Evolutionary conservation across 1,140 invertebrate genomes (phyloP).

Genomic region (Drosophila nigrodunni): DNA sequence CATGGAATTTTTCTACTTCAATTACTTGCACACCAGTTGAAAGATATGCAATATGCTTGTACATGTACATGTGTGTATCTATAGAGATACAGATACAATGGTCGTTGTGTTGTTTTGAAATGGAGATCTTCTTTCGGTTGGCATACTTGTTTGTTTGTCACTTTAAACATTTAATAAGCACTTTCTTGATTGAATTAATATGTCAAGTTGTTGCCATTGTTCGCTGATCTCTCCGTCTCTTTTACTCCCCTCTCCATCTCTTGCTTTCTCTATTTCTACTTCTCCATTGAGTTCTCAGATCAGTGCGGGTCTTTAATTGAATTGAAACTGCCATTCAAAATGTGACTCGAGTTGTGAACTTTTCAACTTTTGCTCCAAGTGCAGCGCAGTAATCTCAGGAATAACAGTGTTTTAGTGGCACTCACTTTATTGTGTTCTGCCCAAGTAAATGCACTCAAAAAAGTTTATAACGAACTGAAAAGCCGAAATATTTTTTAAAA

Average conservation of each 20-base stretch:
- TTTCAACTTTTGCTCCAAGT: constrained; percentile 61
- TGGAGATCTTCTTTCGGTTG: constrained; percentile 37
- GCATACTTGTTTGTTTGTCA: constrained; percentile 57
- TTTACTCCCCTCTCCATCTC: too few relatives aligned
- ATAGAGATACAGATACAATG: constrained; percentile 24
- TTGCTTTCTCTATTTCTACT: constrained; percentile 10
- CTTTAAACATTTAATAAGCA: constrained; percentile 77
- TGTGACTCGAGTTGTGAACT: constrained; percentile 65
- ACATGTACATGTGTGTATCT: background rate
- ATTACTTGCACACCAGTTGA: constrained; percentile 11
- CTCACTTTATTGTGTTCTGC: background rate
- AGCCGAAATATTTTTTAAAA: too few relatives aligned
- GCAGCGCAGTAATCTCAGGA: constrained; percentile 22
- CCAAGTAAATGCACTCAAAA: background rate
- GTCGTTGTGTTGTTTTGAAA: constrained; percentile 46
- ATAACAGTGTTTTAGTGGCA: constrained; percentile 1
- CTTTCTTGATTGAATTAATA: constrained; percentile 80
- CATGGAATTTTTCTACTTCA: constrained; percentile 65
- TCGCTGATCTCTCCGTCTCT: constrained; percentile 28
- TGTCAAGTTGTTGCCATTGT: constrained; percentile 62
- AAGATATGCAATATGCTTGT: background rate
- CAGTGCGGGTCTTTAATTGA: constrained; percentile 58
- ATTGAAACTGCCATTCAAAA: constrained; percentile 62
- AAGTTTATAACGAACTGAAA: background rate
- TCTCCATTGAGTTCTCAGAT: constrained; percentile 29